Evolutionary conservation across 2,888 invertebrate genomes (phyloP), one percentile per base, ranked within the genome.

Genomic region (Actias luna): DNA sequence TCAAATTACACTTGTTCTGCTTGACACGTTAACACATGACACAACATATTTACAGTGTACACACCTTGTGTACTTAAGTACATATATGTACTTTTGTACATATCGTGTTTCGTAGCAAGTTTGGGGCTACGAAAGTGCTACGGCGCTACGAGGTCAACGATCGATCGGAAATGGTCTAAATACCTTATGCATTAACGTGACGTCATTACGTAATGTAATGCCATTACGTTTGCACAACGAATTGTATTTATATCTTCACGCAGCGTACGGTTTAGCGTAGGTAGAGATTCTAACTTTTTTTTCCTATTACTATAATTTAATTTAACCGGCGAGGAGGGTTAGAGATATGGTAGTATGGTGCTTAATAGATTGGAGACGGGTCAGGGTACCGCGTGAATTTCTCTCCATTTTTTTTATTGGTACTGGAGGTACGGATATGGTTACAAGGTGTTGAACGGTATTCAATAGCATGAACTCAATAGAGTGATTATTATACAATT

Each of bases 41-140:
- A 50, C 22, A 25, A 50, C 46, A 42, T 62, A 62, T 22, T 52
- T 39, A 55, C 18, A 55, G 50, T 10, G 22, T 52, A 59, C 29
- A 59, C 39, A 59, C 27, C 10, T 29, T 62, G 50, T 63, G 62
- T 52, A 62, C 58, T 42, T 42, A 66, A 58, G 64, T 59, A 61
- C 31, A 63, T 61, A n/a, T n/a, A 68, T 60, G 63, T 65, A 64
- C 46, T 65, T 66, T 67, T 61, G 68, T 67, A 65, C 52, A 64
- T 64, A 61, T 67, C 67, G 64, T 66, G 63, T 63, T 68, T 72
- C 72, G 71, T 75, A 77, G 73, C 71, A 72, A 62, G 58, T 29
- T 5, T 42, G 62, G 39, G 59, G 71, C 73, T 76, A 78, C 74
- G 74, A 76, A 65, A 64, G 61, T 64, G 67, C 74, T 77, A 77